Evolutionary conservation across 2,797 vertebrate species (phyloP).

Genomic region (Kryptopterus vitreolus): DNA sequence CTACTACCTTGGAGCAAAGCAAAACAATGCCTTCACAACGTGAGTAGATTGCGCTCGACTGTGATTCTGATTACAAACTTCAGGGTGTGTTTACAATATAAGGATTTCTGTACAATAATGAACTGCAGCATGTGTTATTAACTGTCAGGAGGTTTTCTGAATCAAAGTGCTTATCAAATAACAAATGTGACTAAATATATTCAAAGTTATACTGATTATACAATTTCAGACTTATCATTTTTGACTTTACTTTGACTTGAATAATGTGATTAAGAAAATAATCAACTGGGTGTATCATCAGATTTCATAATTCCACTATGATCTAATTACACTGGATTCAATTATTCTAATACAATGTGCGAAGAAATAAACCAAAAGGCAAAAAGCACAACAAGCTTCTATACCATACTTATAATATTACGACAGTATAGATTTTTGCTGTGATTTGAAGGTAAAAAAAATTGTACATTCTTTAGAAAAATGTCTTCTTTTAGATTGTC

Average conservation of each 20-base stretch:
- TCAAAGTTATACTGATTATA: background rate
- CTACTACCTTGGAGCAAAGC: slow-evolving; percentile 91
- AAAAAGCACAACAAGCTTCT: background rate
- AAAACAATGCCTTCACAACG: slow-evolving; percentile 95
- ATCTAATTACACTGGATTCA: background rate
- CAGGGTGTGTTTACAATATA: background rate
- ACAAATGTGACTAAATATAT: background rate
- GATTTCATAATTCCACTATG: background rate
- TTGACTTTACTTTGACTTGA: background rate
- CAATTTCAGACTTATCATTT: background rate
- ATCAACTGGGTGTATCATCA: background rate
- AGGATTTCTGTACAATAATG: background rate
- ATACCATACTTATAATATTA: background rate
- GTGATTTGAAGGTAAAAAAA: background rate
- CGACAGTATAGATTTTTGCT: background rate
- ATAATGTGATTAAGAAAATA: background rate
- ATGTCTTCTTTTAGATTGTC: slow-evolving; percentile 5
- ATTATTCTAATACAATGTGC: background rate
- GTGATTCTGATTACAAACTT: background rate
- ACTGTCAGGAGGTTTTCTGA: background rate
- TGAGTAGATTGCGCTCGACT: slow-evolving; percentile 70
- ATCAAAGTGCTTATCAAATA: background rate
- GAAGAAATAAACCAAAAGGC: background rate
- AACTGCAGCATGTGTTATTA: background rate
- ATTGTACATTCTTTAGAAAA: background rate